phyloP scores from a whole-genome alignment of 1,140 invertebrate species.

The Drosophila gunungcola region DNA sequence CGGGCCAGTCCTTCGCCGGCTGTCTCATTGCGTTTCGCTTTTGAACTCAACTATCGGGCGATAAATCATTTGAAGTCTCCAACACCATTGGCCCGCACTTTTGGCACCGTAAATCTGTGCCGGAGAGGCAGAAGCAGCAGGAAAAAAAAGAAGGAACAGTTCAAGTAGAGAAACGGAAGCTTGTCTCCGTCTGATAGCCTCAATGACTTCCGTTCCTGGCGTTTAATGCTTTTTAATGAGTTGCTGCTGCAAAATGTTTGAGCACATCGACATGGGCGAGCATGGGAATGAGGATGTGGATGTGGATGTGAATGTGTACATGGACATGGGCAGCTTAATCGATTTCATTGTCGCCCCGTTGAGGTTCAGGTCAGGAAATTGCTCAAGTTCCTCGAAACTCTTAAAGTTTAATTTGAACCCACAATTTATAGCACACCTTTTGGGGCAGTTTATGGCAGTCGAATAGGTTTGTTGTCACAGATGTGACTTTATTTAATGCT shows the following conservation, averaged over 20 bases:
- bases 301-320: background rate
- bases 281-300: background rate
- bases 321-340: constrained; percentile 61
- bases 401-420: constrained; percentile 26
- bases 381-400: constrained; percentile 29
- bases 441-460: constrained; percentile 17
- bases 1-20: constrained; percentile 44
- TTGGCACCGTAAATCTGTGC: constrained; percentile 70
- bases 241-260: constrained; percentile 43
- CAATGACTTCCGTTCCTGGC: constrained; percentile 78
- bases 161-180: constrained; percentile 70
- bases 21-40: constrained; percentile 68
- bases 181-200: constrained; percentile 72
- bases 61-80: constrained; percentile 79
- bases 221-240: constrained; percentile 83
- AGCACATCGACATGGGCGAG: constrained; percentile 35
- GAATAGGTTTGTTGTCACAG: constrained; percentile 5
- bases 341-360: constrained; percentile 58
- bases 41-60: constrained; percentile 82
- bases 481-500: background rate
- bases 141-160: constrained; percentile 18
- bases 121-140: constrained; percentile 21
- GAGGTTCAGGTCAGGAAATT: constrained; percentile 42
- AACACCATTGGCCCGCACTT: constrained; percentile 78
- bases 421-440: constrained; percentile 27